Conservation (phyloP, 1,140 invertebrate genomes). For the Pachyrhynchus sulphureomaculatus region DNA sequence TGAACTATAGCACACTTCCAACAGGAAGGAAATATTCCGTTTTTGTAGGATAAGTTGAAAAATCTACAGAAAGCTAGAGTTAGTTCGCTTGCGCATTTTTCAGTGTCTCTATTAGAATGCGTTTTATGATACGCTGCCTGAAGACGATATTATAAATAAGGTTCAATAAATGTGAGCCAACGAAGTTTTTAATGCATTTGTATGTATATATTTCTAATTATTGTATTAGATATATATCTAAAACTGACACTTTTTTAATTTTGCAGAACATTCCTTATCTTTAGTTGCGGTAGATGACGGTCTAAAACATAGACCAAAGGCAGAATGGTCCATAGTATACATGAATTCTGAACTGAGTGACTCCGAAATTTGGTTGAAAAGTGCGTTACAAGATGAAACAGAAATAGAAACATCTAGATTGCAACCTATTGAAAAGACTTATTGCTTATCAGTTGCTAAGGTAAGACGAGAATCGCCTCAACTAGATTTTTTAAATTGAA, state of each 20-base stretch:
- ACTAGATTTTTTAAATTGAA: neutral
- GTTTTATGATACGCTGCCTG: too few species aligned
- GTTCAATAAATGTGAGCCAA: too few species aligned
- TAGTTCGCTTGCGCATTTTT: too few species aligned
- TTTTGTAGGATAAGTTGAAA: too few species aligned
- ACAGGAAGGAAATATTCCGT: too few species aligned
- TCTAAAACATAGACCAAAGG: slow-evolving; percentile 79
- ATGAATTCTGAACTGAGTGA: slow-evolving; percentile 91
- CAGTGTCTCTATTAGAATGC: too few species aligned
- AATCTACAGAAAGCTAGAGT: too few species aligned
- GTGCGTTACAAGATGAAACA: slow-evolving; percentile 65
- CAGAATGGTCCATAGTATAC: slow-evolving; percentile 89
- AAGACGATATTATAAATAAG: too few species aligned
- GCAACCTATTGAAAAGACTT: slow-evolving; percentile 81
- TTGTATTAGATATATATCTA: too few species aligned
- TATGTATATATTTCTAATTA: too few species aligned
- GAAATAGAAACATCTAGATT: slow-evolving; percentile 53
- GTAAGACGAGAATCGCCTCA: slow-evolving; percentile 56
- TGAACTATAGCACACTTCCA: too few species aligned
- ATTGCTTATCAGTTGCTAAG: slow-evolving; percentile 85
- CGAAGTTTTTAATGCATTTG: too few species aligned
- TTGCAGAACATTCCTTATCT: slow-evolving; percentile 71
- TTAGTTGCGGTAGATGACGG: slow-evolving; percentile 80
- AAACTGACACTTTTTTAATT: neutral
- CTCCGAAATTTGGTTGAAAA: slow-evolving; percentile 90